Conservation (phyloP, 1,140 invertebrate genomes). For the Cyrtorhinus lividipennis region DNA sequence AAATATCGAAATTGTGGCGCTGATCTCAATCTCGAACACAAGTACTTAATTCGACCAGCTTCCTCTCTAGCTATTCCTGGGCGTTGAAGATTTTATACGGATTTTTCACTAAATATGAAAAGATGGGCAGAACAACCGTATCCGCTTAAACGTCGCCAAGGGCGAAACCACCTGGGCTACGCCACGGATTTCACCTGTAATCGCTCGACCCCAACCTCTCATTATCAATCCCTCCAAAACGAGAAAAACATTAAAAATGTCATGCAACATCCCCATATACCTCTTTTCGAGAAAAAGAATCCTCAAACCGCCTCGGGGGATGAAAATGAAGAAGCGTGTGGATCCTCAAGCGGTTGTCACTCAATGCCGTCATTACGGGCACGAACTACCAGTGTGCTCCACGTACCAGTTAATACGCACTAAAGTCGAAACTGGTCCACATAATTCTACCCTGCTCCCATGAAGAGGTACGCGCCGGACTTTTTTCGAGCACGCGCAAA, state of each 20-base stretch:
- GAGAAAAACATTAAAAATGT: background rate
- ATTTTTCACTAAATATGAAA: too few species aligned
- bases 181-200: background rate
- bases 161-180: background rate
- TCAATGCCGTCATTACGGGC: constrained; percentile 6
- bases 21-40: too few species aligned
- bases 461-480: too few species aligned
- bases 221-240: background rate
- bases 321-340: background rate
- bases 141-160: background rate
- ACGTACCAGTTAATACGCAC: too few species aligned
- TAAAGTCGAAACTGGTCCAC: too few species aligned
- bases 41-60: too few species aligned
- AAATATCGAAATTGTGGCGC: too few species aligned
- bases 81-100: too few species aligned
- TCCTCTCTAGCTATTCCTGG: too few species aligned
- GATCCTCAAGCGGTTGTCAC: background rate
- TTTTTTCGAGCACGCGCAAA: too few species aligned
- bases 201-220: background rate
- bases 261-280: constrained; percentile 1
- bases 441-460: too few species aligned
- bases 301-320: background rate
- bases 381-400: too few species aligned
- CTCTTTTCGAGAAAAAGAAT: background rate
- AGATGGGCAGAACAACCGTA: background rate